Base-by-base conservation (phyloP, 2,888 invertebrate genomes). In the Linyphia triangularis region DNA sequence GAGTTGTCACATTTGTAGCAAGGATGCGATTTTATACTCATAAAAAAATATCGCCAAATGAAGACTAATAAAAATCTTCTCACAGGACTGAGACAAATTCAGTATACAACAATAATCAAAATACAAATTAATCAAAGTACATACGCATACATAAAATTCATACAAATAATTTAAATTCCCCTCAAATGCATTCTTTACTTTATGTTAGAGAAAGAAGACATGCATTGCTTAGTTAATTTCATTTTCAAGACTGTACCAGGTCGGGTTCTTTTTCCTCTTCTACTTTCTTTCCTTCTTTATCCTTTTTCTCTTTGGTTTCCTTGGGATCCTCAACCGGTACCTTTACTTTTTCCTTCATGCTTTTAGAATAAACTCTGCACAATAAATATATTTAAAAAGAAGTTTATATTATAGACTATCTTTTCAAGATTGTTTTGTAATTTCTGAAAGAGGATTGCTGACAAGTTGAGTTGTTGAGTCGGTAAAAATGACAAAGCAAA, bases 251-350 rank as follows among this genome's bases (percentile, higher is more conserved):
- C 61, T n/a, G 72, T 90, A 94, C 94, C 93, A 94, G 90, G 89
- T 94, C 94, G 90, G 92, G 93, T 90, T 94, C 92, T 89, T 92
- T 92, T 33, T 91, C 91, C 67, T 92, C 92, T 69, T 91, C 94
- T 75, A 94, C 93, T 33, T 94, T 93, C 91, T 92, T 93, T 90
- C 93, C 93, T 65, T 93, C 93, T 91, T 92, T 93, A 89, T 93
- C 93, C 65, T 93, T 93, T 91, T 92, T 93, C 89, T 93, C 85
- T 26, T 88, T 81, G 3, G 16, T 40, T 16, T 85, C 85, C 59
- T 88, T 88, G 1, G 83, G 83, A 70, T 84, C 89, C 30, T 89
- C 89, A 22, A 65, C 84, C 5, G 78, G 83, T 57, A 82, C 84
- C 28, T 84, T 84, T 26, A 88, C 72, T 22, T 63, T 59, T 70